Evolutionary conservation across 2,797 vertebrate genomes (phyloP).

Genomic region (Acropternis orthonyx): DNA sequence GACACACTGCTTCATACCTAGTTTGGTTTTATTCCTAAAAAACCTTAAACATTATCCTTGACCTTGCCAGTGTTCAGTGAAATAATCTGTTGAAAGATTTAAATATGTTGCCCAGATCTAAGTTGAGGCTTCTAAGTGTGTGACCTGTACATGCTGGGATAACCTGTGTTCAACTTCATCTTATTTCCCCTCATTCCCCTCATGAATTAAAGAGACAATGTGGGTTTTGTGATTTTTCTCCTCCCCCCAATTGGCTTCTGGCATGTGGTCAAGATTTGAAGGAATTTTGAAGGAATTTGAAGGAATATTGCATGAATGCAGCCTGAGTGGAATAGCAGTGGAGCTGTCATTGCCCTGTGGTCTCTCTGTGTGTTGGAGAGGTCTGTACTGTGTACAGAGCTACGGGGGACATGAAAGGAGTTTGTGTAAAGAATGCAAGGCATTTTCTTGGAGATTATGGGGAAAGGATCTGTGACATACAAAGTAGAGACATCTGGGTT

Average conservation of each 20-base stretch:
- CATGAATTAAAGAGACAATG: neutral
- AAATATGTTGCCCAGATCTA: neutral
- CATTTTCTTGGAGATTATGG: neutral
- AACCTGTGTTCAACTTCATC: neutral
- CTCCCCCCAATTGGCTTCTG: neutral
- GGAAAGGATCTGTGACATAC: neutral
- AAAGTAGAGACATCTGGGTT: neutral
- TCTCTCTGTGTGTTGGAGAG: neutral
- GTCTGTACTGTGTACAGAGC: neutral
- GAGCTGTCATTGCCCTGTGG: neutral
- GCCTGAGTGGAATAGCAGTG: fast-evolving
- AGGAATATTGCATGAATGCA: neutral
- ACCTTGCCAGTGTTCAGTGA: neutral
- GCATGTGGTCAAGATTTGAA: neutral
- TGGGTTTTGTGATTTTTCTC: neutral
- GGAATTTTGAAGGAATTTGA: neutral
- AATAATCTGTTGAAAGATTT: neutral
- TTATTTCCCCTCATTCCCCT: neutral
- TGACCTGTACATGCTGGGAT: fast-evolving
- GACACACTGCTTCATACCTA: fast-evolving
- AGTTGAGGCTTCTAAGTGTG: neutral
- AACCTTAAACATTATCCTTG: neutral
- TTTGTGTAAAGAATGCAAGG: neutral
- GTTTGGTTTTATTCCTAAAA: neutral
- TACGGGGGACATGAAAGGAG: neutral